Evolutionary conservation across 1,140 invertebrate genomes (phyloP), one percentile per base, ranked within the genome.

Genomic region (Oncopeltus fasciatus): DNA sequence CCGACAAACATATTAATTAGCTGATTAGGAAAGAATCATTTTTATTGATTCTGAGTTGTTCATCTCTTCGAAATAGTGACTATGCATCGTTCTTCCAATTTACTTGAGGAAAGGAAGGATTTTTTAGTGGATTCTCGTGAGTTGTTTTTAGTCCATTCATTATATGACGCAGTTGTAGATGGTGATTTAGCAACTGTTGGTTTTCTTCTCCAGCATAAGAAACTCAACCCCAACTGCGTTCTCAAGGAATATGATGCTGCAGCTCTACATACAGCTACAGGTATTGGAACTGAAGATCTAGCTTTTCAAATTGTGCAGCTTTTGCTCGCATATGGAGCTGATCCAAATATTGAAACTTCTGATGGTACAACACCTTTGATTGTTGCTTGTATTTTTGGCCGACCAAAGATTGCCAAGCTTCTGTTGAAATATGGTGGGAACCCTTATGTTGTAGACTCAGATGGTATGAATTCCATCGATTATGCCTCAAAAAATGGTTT

Each of bases 341-440:
- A 62, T 28, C 51, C 61, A 26, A 46, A 62, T 28, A 29, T 57
- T 44, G n/a, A 18, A n/a, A 56, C 47, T 57, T 33, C 24, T 56
- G 60, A 61, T 21, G 61, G 61, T 0, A 62, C 33, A 2, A 57
- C 61, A 9, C 61, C 61, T 5, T 26, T 62, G 2, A 29, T 62
- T 12, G 18, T 62, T 8, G 51, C 61, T 8, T 49, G 47, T 27
- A 18, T 57, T 24, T 62, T 51, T 51, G 51, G 53, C 1, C 29
- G 61, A 18, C n/a, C 21, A 44, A 4, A 57, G 11, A 57, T 62
- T 43, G 21, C 51, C 20, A 56, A 44, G 44, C 31, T 62, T 8
- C 20, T 62, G 9, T 33, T 62, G 9, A 31, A 44, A 12, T 14
- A 28, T 11, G 61, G 61, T 4, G 61, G 29, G 8, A 46, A 62